These are phyloP conservation scores for Pachliopta kotzebuea DNA, from an alignment of 2,888 invertebrate species.

Conservation along the genomic window DNA sequence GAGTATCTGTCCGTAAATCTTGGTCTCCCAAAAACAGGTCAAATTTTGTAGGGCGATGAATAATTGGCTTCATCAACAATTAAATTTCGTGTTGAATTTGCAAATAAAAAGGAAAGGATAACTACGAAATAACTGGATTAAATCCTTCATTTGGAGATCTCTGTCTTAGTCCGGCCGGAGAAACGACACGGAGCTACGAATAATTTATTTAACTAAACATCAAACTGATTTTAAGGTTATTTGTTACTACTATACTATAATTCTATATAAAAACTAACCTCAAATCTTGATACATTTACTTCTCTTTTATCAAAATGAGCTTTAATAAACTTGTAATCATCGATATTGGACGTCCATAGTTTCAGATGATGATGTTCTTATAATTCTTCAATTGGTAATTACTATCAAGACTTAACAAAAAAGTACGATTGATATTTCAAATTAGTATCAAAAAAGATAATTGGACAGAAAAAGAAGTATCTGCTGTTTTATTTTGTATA, in stretches of 20 bases:
- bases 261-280: neutral
- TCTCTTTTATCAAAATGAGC: too few relatives aligned
- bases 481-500: too few relatives aligned
- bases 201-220: slow-evolving; percentile 26
- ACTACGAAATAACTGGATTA: slow-evolving; percentile 58
- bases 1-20: neutral
- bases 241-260: neutral
- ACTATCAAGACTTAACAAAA: too few relatives aligned
- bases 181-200: slow-evolving; percentile 51
- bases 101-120: slow-evolving; percentile 50
- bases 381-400: too few relatives aligned
- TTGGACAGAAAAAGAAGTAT: too few relatives aligned
- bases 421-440: too few relatives aligned
- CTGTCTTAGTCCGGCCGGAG: slow-evolving; percentile 63
- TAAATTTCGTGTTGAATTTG: slow-evolving; percentile 36
- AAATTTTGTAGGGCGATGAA: slow-evolving; percentile 12
- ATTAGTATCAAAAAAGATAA: too few relatives aligned
- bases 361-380: too few relatives aligned
- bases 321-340: too few relatives aligned
- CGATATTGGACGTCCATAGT: too few relatives aligned
- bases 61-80: slow-evolving; percentile 28
- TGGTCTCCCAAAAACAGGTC: neutral
- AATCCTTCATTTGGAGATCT: slow-evolving; percentile 65
- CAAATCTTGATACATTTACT: too few relatives aligned
- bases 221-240: neutral